Conservation (phyloP, 2,113 vertebrate genomes). For the Thamnaconus septentrionalis region DNA sequence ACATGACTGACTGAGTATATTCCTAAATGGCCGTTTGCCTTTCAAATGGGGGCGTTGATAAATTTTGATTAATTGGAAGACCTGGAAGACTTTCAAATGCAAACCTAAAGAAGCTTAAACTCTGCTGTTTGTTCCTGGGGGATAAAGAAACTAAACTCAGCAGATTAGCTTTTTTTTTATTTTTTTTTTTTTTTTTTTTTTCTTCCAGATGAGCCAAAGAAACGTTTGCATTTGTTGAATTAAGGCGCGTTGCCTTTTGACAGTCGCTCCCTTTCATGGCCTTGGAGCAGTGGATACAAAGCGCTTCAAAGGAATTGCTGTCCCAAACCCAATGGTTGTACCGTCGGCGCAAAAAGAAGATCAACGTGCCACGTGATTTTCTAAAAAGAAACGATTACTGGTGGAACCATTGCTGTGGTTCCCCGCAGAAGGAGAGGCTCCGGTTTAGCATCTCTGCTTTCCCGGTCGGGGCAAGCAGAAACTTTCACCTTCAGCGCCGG, state of each 20-base stretch:
- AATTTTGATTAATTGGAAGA: conserved; percentile 30
- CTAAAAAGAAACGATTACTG: too few relatives aligned
- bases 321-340: conserved; percentile 37
- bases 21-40: conserved; percentile 15
- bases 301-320: conserved; percentile 42
- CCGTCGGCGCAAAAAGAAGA: too few relatives aligned
- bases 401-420: too few relatives aligned
- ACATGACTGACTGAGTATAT: conserved; percentile 14
- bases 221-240: conserved; percentile 51
- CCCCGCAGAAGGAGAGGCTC: conserved; percentile 6
- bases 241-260: conserved; percentile 42
- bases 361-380: too few relatives aligned
- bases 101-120: conserved; percentile 4
- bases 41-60: not conserved
- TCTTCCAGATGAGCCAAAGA: conserved; percentile 19
- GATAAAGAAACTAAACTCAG: conserved; percentile 34
- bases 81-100: conserved; percentile 14
- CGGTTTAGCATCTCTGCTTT: conserved; percentile 25
- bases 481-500: conserved; percentile 63
- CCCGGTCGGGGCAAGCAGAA: conserved; percentile 40
- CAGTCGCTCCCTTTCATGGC: conserved; percentile 41
- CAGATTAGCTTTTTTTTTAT: conserved; percentile 7
- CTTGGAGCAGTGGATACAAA: conserved; percentile 57
- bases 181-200: conserved; percentile 7
- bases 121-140: conserved; percentile 11